Conservation (phyloP, 2,888 invertebrate genomes). For the Selenia dentaria region DNA sequence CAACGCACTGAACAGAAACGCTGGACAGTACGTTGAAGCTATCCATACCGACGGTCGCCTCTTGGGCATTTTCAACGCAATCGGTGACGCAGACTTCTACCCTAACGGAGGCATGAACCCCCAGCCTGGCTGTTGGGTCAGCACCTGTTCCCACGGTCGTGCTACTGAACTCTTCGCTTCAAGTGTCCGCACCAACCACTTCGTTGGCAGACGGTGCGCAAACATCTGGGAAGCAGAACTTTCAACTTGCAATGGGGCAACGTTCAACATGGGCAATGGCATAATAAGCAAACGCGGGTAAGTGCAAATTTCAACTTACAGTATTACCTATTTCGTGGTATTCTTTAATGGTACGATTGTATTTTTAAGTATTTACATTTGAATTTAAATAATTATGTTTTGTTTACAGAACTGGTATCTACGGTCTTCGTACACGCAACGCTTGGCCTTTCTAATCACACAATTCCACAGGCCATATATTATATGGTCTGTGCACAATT, state of each 20-base stretch:
- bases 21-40: conserved; percentile 57
- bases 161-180: conserved; percentile 53
- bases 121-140: conserved; percentile 60
- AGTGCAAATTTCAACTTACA: conserved; percentile 9
- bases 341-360: too few species aligned
- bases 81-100: conserved; percentile 58
- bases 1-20: conserved; percentile 43
- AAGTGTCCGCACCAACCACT: conserved; percentile 50
- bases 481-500: too few species aligned
- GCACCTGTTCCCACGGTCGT: conserved; percentile 60
- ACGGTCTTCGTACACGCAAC: conserved; percentile 4
- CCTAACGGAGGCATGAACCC: conserved; percentile 61
- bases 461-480: neutral
- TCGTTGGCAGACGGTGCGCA: conserved; percentile 49
- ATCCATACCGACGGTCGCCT: conserved; percentile 62
- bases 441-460: conserved; percentile 13
- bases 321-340: too few species aligned
- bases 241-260: conserved; percentile 42
- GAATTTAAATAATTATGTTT: too few species aligned
- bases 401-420: conserved; percentile 9
- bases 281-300: conserved; percentile 50
- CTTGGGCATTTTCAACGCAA: conserved; percentile 51
- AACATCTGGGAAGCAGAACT: conserved; percentile 43
- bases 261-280: conserved; percentile 53
- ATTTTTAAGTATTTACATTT: too few species aligned